Conservation (phyloP, 2,888 invertebrate genomes). For the Drosophila pegasa region DNA sequence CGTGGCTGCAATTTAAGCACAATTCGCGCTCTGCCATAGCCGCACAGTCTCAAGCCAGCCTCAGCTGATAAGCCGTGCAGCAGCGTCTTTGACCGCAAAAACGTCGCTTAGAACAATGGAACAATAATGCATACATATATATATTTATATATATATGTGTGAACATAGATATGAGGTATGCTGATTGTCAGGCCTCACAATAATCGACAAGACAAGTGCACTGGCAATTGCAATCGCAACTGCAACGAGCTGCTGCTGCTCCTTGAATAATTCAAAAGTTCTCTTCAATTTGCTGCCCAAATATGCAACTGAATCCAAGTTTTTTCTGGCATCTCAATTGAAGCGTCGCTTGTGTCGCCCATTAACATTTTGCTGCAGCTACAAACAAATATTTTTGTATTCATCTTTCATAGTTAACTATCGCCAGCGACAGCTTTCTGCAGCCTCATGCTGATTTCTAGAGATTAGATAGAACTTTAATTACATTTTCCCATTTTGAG, state of each 20-base stretch:
- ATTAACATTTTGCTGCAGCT: conserved; percentile 1
- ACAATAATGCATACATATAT: conserved; percentile 10
- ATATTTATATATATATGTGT: neutral
- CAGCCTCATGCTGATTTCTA: conserved; percentile 23
- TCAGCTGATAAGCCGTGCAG: conserved; percentile 49
- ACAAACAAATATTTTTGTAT: neutral
- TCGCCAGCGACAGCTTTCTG: neutral
- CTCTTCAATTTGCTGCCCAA: neutral
- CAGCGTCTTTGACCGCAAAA: conserved; percentile 48
- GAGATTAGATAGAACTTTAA: neutral
- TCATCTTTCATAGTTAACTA: conserved; percentile 6
- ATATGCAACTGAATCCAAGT: conserved; percentile 2
- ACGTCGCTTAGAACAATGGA: conserved; percentile 31
- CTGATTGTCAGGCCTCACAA: conserved; percentile 27
- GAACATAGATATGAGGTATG: conserved; percentile 6
- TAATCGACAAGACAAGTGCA: conserved; percentile 36
- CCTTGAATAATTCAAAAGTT: conserved; percentile 58
- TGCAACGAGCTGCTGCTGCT: conserved; percentile 29
- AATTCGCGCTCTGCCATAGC: conserved; percentile 55
- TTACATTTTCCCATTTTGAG: neutral
- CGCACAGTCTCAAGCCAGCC: neutral
- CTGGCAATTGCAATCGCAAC: conserved; percentile 29
- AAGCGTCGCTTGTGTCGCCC: neutral
- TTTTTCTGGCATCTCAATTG: neutral
- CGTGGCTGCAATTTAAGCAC: conserved; percentile 81